These are phyloP conservation scores for Nezara viridula DNA, from an alignment of 2,888 invertebrate species.

Conservation along the genomic window DNA sequence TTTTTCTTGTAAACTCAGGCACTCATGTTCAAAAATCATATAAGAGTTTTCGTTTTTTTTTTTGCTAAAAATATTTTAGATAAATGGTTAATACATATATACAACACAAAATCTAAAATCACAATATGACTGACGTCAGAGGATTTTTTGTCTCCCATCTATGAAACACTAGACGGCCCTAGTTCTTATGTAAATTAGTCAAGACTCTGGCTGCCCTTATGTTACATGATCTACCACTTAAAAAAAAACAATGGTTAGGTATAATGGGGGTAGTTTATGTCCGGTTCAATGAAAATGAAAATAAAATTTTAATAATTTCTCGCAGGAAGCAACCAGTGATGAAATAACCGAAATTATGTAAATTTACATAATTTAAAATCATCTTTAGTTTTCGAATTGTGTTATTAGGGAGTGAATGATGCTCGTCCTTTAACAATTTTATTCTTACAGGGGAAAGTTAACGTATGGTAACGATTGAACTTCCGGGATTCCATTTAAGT, in stretches of 20 bases:
- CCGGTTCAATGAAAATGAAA: not conserved
- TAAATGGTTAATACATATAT: too few species aligned
- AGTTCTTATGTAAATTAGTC: not conserved
- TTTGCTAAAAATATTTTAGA: too few species aligned
- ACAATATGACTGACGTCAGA: not conserved
- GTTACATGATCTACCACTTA: not conserved
- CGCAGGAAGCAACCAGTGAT: not conserved
- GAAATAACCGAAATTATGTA: not conserved
- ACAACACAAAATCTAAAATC: not conserved
- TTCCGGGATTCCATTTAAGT: not conserved
- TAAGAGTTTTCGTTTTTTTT: too few species aligned
- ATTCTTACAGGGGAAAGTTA: not conserved
- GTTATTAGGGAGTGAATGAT: not conserved
- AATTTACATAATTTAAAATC: not conserved
- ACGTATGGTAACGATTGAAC: not conserved
- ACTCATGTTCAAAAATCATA: too few species aligned
- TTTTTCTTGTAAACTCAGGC: too few species aligned
- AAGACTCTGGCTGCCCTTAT: slow-evolving; percentile 6
- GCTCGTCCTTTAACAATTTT: not conserved
- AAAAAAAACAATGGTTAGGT: not conserved
- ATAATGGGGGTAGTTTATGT: slow-evolving; percentile 8
- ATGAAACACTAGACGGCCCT: not conserved
- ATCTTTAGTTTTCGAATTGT: not conserved
- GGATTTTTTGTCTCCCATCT: not conserved
- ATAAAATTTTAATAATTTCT: not conserved